Percentiles rank a stretch among this genome's conserved stretches.
Evolutionary conservation across 2,888 invertebrate species (phyloP).

Genomic region (Drosophila pseudotakahashii): DNA sequence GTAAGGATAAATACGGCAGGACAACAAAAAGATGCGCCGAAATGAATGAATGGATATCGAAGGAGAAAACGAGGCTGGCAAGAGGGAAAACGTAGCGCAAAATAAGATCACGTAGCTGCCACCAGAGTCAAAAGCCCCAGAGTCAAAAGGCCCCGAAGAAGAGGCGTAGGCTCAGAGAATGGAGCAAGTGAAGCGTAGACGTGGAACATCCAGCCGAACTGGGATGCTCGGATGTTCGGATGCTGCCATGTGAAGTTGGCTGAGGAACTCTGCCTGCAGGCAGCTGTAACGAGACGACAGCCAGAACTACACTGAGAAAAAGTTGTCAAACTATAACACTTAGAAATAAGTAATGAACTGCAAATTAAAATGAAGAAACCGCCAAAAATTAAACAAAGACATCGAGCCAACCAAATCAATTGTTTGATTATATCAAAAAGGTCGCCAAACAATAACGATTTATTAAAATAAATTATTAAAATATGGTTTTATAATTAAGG

Average conservation of each 20-base stretch:
- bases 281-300: constrained; percentile 43
- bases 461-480: too few relatives aligned
- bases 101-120: constrained; percentile 82
- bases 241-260: constrained; percentile 32
- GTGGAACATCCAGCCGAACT: constrained; percentile 23
- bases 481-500: too few relatives aligned
- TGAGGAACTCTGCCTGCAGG: constrained; percentile 48
- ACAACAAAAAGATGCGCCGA: constrained; percentile 33
- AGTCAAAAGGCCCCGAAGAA: constrained; percentile 20
- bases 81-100: constrained; percentile 60
- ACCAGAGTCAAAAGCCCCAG: constrained; percentile 33
- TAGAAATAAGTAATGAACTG: too few relatives aligned
- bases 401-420: too few relatives aligned
- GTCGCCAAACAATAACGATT: too few relatives aligned
- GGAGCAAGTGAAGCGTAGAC: constrained; percentile 69
- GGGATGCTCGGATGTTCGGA: constrained; percentile 1
- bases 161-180: constrained; percentile 68
- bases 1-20: constrained; percentile 59
- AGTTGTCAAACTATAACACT: background rate
- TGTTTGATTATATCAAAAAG: too few relatives aligned
- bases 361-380: too few relatives aligned
- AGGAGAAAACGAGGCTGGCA: constrained; percentile 34
- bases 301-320: constrained; percentile 50
- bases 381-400: too few relatives aligned
- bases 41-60: constrained; percentile 77